Base-by-base conservation (phyloP, 1,140 invertebrate genomes). In the Caenorhabditis briggsae region DNA sequence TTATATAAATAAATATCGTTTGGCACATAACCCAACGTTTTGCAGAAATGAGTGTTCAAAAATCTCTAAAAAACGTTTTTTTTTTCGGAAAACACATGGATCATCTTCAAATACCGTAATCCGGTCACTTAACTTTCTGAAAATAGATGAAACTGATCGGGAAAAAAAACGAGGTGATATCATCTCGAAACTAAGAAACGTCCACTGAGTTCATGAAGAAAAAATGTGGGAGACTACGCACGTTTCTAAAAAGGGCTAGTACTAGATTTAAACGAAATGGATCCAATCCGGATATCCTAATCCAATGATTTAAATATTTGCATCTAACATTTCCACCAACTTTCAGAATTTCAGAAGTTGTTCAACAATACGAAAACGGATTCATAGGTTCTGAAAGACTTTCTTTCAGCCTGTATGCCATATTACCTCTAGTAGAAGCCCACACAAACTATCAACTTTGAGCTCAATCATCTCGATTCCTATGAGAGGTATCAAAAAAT, bases 241-340 rank as follows among this genome's bases (percentile, higher is more conserved):
- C 8, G 59, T 33, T 61, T 61, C 59, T 61, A 61, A 61, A 61
- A 25, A 25, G 59, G 25, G 20, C 11, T n/a, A 25, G 59, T n/a
- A 70, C 43, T 70, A 18, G 33, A 33, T 33, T 33, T 1, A 33
- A 12, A 46, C 33, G 18, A 70, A 46, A 33, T 33, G 33, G 33
- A 33, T 33, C 33, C n/a, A 25, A 70, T 43, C 64, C 64, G 64
- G 64, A 70, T 70, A 46, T 70, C 64, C 64, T 70, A 70, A 70
- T 70, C 64, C 33, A 70, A 70, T 70, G 64, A 70, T 46, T 43
- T 18, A 1, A 5, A 2, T 64, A 16, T 18, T 46, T 70, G 64
- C 64, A 70, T 11, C 5, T 20, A 61, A 2, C 50, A 53, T 53
- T 16, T 14, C 11, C 16, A 53, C 50, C 6, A 53, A 53, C 2